phyloP scores from a whole-genome alignment of 2,113 vertebrate species.

The Lipotes vexillifer region DNA sequence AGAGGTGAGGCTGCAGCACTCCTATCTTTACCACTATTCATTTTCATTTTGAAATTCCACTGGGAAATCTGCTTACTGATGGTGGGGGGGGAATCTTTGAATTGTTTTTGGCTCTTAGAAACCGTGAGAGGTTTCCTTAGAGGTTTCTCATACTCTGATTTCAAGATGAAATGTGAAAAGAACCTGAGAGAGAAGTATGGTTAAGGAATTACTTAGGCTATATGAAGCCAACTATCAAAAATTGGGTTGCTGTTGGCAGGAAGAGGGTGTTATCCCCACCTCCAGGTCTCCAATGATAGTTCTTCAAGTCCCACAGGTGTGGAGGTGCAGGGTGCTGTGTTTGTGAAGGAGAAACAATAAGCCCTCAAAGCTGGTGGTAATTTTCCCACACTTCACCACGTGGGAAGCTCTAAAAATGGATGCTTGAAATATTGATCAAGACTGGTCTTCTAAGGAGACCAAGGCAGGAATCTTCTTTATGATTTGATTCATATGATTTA shows the following conservation, averaged over 20 bases:
- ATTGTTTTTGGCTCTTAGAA: neutral
- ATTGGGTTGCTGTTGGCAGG: neutral
- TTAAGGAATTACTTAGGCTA: neutral
- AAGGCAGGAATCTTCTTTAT: neutral
- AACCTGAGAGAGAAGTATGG: neutral
- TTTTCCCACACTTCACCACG: neutral
- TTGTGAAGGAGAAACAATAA: neutral
- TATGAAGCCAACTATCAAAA: neutral
- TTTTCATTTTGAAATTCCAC: neutral
- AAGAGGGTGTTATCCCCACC: neutral
- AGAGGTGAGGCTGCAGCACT: conserved; percentile 31
- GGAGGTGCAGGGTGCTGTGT: neutral
- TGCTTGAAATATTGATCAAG: neutral
- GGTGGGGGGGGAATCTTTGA: neutral
- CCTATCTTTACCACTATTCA: conserved; percentile 20
- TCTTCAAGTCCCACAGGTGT: neutral
- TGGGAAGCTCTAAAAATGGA: neutral
- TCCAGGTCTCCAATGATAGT: neutral
- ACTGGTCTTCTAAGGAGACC: neutral
- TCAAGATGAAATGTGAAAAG: neutral
- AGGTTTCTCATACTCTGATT: neutral
- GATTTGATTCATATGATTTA: neutral
- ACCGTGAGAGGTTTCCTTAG: neutral
- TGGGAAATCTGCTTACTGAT: neutral
- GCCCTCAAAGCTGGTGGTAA: neutral